Percentiles rank a stretch among this genome's conserved stretches.
phyloP scores from a whole-genome alignment of 2,888 invertebrate genomes.

The Drosophila macrospina region DNA sequence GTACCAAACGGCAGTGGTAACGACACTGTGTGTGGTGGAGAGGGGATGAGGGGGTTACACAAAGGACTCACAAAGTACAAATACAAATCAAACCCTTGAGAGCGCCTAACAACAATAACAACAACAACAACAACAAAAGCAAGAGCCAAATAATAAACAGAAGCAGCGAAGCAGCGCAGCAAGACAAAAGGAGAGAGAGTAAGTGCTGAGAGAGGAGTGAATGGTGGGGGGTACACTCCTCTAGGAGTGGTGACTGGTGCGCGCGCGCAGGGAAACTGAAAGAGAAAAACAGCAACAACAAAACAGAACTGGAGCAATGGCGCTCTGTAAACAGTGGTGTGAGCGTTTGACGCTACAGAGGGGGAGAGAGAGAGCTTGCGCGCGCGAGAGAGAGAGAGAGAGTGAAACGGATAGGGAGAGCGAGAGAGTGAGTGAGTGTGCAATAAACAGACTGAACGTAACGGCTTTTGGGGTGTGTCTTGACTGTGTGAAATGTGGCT shows the following conservation, averaged over 20 bases:
- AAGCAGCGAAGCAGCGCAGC: slow-evolving; percentile 23
- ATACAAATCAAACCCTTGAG: slow-evolving; percentile 81
- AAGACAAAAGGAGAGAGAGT: background rate
- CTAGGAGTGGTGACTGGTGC: background rate
- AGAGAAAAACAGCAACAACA: slow-evolving; percentile 7
- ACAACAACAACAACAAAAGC: slow-evolving; percentile 31
- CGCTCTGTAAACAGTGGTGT: slow-evolving; percentile 63
- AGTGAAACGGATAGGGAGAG: slow-evolving; percentile 3
- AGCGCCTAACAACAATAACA: slow-evolving; percentile 51
- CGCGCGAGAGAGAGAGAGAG: slow-evolving; percentile 13
- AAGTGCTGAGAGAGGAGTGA: slow-evolving; percentile 13
- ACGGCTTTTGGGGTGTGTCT: slow-evolving; percentile 70
- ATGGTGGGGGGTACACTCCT: background rate
- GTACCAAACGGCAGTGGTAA: slow-evolving; percentile 65
- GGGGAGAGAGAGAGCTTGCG: slow-evolving; percentile 28
- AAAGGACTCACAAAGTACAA: slow-evolving; percentile 72
- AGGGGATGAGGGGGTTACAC: slow-evolving; percentile 23
- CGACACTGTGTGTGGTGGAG: background rate
- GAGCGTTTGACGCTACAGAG: slow-evolving; percentile 13
- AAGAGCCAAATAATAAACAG: slow-evolving; percentile 70
- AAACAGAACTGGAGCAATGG: slow-evolving; percentile 66
- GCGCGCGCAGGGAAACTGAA: slow-evolving; percentile 46
- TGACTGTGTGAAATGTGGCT: slow-evolving; percentile 19
- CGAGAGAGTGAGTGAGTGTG: slow-evolving; percentile 19
- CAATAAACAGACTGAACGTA: slow-evolving; percentile 34